Conservation (phyloP, 2,113 vertebrate genomes). For the Symphodus melops region DNA sequence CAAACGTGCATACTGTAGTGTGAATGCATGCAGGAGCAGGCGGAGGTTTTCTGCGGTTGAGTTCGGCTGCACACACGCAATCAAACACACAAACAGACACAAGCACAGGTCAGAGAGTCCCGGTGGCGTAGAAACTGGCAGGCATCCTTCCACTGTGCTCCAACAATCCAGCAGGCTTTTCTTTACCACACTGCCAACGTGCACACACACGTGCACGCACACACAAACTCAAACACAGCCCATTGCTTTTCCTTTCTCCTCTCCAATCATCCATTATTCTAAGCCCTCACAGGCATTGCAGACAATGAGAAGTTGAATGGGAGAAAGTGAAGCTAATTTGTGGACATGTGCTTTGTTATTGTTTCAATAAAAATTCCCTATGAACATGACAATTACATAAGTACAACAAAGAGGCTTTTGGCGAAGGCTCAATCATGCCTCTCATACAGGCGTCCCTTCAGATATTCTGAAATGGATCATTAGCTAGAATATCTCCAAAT, state of each 20-base stretch:
- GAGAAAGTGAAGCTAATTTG: slow-evolving; percentile 78
- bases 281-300: slow-evolving; percentile 74
- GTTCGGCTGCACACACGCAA: slow-evolving; percentile 34
- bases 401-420: slow-evolving; percentile 74
- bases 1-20: slow-evolving; percentile 17
- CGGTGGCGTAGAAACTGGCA: slow-evolving; percentile 77
- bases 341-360: slow-evolving; percentile 78
- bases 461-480: slow-evolving; percentile 64
- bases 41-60: slow-evolving; percentile 46
- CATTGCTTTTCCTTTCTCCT: slow-evolving; percentile 63
- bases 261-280: slow-evolving; percentile 76
- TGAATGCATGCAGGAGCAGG: slow-evolving; percentile 40
- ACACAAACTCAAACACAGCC: slow-evolving; percentile 47
- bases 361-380: slow-evolving; percentile 77
- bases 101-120: slow-evolving; percentile 72
- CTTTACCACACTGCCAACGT: slow-evolving; percentile 77
- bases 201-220: slow-evolving; percentile 40
- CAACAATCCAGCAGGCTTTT: slow-evolving; percentile 79
- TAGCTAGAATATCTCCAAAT: slow-evolving; percentile 44
- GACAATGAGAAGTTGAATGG: slow-evolving; percentile 74
- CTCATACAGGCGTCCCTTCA: slow-evolving; percentile 59
- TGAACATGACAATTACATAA: slow-evolving; percentile 78
- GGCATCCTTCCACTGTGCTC: slow-evolving; percentile 70
- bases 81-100: slow-evolving; percentile 57
- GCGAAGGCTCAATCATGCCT: slow-evolving; percentile 57